phyloP scores from a whole-genome alignment of 2,113 vertebrate species.

The Spea bombifrons region DNA sequence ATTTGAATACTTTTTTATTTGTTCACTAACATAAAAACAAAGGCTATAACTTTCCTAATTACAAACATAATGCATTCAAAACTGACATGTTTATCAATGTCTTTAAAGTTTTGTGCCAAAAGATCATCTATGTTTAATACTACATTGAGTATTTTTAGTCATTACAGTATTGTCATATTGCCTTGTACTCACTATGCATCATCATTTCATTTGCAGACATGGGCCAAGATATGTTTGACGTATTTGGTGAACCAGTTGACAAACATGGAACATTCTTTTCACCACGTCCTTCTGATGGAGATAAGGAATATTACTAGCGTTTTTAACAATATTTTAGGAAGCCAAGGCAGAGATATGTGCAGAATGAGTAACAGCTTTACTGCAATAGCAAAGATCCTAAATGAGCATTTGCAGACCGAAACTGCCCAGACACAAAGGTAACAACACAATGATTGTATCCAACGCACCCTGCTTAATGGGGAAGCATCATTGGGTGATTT shows the following conservation, averaged over 20 bases:
- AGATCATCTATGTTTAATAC: no score
- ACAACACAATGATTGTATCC: neutral
- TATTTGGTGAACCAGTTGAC: constrained; percentile 85
- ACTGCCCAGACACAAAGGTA: constrained; percentile 64
- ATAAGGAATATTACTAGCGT: constrained; percentile 80
- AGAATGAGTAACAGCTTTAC: constrained; percentile 94
- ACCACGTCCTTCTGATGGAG: constrained; percentile 86
- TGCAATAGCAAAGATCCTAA: constrained; percentile 78
- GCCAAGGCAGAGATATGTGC: constrained; percentile 84
- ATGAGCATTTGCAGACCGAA: constrained; percentile 67
- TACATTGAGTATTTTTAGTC: no score
- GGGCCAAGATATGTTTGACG: constrained; percentile 74
- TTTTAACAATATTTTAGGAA: constrained; percentile 74
- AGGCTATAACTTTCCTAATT: no score
- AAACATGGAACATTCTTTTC: constrained; percentile 84
- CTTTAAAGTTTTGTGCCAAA: no score
- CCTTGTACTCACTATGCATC: neutral
- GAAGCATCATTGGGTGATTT: no score
- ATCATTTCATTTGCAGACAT: constrained; percentile 60
- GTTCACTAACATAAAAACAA: no score
- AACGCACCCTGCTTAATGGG: no score
- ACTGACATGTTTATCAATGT: no score
- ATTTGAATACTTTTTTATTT: no score
- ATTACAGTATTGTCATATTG: neutral
- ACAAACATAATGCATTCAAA: no score